These are phyloP conservation scores for Diarsia rubi DNA, from an alignment of 2,888 invertebrate genomes.

Conservation along the genomic window DNA sequence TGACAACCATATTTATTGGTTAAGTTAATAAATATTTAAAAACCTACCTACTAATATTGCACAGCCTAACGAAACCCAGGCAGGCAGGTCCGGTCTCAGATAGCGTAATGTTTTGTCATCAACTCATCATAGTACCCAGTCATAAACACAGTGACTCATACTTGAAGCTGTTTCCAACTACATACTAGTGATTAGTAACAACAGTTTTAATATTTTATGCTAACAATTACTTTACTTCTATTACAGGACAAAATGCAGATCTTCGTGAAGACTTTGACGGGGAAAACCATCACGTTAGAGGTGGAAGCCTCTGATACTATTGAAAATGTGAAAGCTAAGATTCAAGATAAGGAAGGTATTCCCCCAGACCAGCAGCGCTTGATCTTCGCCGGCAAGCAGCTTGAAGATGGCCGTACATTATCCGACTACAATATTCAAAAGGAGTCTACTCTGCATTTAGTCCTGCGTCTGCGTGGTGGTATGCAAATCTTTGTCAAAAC, in stretches of 20 bases:
- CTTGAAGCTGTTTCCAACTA: not conserved
- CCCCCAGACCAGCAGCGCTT: conserved; percentile 41
- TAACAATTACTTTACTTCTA: conserved; percentile 43
- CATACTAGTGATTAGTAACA: not conserved
- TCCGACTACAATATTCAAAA: conserved; percentile 46
- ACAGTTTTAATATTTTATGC: not conserved
- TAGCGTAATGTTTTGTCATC: conserved; percentile 24
- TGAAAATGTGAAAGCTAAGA: conserved; percentile 61
- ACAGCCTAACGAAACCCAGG: not conserved
- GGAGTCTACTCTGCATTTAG: conserved; percentile 32
- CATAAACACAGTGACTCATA: conserved; percentile 41
- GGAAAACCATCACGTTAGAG: conserved; percentile 60
- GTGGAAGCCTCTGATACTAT: conserved; percentile 61
- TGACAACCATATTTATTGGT: not conserved
- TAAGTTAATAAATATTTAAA: not conserved
- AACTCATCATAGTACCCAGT: not conserved
- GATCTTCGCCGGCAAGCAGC: conserved; percentile 40
- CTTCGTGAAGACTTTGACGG: conserved; percentile 56
- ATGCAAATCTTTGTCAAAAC: conserved; percentile 51
- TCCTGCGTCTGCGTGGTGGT: conserved; percentile 33
- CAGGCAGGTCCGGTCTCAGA: not conserved
- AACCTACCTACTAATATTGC: not conserved
- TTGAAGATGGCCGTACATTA: conserved; percentile 38
- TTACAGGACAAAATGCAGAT: conserved; percentile 76
- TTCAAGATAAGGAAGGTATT: conserved; percentile 62